A percentile compares a stretch with the other conserved stretches of the same genome.
These are phyloP conservation scores for Colius striatus DNA, from an alignment of 2,113 vertebrate genomes.

Conservation along the genomic window DNA sequence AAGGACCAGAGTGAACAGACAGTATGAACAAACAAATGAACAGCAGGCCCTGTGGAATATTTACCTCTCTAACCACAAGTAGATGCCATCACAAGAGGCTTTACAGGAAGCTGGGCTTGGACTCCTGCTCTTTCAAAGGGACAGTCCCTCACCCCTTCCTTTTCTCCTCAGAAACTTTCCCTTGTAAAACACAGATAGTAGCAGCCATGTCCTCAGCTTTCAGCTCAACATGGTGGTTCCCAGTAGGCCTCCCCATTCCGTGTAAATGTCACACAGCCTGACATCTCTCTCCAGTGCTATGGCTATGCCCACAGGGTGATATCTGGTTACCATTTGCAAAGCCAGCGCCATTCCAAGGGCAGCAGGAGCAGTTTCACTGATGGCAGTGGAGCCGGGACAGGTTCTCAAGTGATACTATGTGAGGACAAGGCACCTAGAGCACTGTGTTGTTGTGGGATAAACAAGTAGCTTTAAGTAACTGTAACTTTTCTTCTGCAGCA, in stretches of 20 bases:
- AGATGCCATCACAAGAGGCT: neutral
- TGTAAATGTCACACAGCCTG: conserved; percentile 25
- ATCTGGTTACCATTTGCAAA: conserved; percentile 50
- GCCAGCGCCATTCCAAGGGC: neutral
- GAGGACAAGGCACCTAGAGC: neutral
- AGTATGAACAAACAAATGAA: neutral
- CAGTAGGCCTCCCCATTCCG: conserved; percentile 41
- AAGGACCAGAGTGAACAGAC: conserved; percentile 5
- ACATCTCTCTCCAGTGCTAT: neutral
- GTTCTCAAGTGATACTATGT: neutral
- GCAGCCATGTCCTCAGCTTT: conserved; percentile 39
- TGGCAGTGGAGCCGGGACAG: neutral
- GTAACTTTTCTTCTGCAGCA: conserved; percentile 20
- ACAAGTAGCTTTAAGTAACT: conserved; percentile 23
- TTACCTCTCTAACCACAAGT: neutral
- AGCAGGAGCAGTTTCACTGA: neutral
- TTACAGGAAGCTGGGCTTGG: conserved; percentile 5
- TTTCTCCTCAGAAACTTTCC: conserved; percentile 52
- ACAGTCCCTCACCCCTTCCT: conserved; percentile 45
- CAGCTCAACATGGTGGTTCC: conserved; percentile 29
- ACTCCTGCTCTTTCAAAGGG: conserved; percentile 13
- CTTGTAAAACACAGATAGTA: conserved; percentile 57
- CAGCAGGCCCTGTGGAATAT: neutral
- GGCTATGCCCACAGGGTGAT: conserved; percentile 13
- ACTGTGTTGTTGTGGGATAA: conserved; percentile 52